Evolutionary conservation across 2,888 invertebrate genomes (phyloP), one percentile per base, ranked within the genome.

Genomic region (Cosmopolites sordidus): DNA sequence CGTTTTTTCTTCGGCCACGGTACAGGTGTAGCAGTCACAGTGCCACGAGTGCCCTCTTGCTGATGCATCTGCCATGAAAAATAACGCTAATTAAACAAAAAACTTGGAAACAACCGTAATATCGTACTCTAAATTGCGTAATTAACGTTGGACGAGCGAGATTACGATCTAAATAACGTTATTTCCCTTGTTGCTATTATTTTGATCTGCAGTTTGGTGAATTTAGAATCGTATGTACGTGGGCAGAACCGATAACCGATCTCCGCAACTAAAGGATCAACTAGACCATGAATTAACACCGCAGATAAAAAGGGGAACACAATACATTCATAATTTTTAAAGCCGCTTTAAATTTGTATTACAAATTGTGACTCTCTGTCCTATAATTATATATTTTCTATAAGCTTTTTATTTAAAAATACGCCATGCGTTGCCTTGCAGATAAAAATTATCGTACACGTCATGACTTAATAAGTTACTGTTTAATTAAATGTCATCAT

Each of bases 1-100:
- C 56, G 61, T 64, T 62, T 64, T 61, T 60, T 3, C 22, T 22
- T 22, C 22, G 22, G 22, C 22, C 8, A 22, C 22, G 22, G 43
- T 51, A 50, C 43, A 54, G 62, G 60, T 62, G 61, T 61, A 33
- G n/a, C 33, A 33, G 33, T 33, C 33, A 12, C 8, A 33, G 33
- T 33, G 33, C n/a, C 33, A 12, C 33, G 33, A 33, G 33, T 33
- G 33, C n/a, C 33, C 33, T 33, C 33, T 12, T 33, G n/a, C 33
- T 33, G n/a, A 37, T 16, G 43, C 48, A 48, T 48, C 48, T 48
- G 48, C 48, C 17, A 43, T 17, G 42, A 42, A 41, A 43, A 42
- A 48, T 48, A 43, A 43, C 48, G 18, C 37, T 41, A 48, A 48
- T 48, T 48, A 48, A 42, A 43, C 12, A 43, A 37, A 42, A 48